Conservation (phyloP, 2,888 invertebrate genomes). For the Ypsolopha scabrella region DNA sequence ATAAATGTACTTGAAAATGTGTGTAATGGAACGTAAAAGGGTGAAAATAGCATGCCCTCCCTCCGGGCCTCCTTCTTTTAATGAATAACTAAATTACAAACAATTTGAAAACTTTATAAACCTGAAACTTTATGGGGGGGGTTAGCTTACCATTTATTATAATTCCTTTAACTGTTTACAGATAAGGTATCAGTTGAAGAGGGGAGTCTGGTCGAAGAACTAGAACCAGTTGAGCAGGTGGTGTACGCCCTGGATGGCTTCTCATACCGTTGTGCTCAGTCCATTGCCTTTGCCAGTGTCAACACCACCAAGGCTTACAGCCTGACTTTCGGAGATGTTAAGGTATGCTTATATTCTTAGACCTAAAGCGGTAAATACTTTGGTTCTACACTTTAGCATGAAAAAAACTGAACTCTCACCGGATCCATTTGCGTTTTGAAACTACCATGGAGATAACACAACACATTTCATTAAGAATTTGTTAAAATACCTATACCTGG, state of each 20-base stretch:
- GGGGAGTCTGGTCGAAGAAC: not conserved
- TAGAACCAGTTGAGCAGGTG: conserved; percentile 18
- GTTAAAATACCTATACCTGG: no score
- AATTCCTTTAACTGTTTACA: not conserved
- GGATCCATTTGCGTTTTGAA: no score
- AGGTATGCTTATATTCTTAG: conserved; percentile 29
- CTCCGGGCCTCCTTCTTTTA: no score
- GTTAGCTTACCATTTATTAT: not conserved
- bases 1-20: no score
- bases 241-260: conserved; percentile 52
- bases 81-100: no score
- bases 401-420: not conserved
- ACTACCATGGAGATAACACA: no score
- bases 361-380: not conserved
- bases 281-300: conserved; percentile 24
- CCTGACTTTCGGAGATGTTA: conserved; percentile 36
- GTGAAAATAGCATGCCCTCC: no score
- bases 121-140: no score
- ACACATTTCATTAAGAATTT: no score
- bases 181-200: not conserved
- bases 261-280: conserved; percentile 62
- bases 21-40: no score
- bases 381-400: not conserved
- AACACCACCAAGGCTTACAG: conserved; percentile 23
- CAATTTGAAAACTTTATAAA: no score